These are phyloP conservation scores for Montipora foliosa DNA, from an alignment of 64 coral and sea anemone genomes.

Conservation along the genomic window DNA sequence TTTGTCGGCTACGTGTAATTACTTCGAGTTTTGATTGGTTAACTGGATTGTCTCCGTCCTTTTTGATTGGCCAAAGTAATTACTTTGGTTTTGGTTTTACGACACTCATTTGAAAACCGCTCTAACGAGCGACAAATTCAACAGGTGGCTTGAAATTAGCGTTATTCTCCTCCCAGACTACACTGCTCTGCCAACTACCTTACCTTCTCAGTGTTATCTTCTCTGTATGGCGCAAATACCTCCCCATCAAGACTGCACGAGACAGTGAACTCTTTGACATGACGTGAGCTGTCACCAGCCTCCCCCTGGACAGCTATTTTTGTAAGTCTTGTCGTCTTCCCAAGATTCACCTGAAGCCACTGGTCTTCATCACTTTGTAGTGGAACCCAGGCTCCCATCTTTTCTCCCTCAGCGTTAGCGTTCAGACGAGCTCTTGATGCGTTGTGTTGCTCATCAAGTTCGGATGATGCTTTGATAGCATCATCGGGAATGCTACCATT, in stretches of 20 bases:
- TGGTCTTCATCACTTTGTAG: slow-evolving; percentile 80
- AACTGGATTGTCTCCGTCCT: too few species aligned
- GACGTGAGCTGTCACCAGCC: slow-evolving; percentile 53
- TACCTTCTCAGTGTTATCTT: slow-evolving; percentile 63
- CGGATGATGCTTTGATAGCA: slow-evolving; percentile 79
- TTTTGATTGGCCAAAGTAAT: too few species aligned
- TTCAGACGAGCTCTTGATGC: slow-evolving; percentile 73
- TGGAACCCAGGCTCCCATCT: slow-evolving; percentile 87
- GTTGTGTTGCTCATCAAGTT: slow-evolving; percentile 70
- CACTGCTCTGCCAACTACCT: not conserved
- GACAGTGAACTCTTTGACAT: slow-evolving; percentile 74
- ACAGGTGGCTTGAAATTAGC: too few species aligned
- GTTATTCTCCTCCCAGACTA: too few species aligned
- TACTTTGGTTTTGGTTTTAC: too few species aligned
- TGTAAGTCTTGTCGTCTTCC: slow-evolving; percentile 58
- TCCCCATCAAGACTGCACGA: slow-evolving; percentile 77
- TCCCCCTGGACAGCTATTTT: slow-evolving; percentile 74
- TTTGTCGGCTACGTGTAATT: too few species aligned
- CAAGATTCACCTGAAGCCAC: slow-evolving; percentile 89
- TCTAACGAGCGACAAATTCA: too few species aligned
- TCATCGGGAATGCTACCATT: slow-evolving; percentile 76
- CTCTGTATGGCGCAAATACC: slow-evolving; percentile 57
- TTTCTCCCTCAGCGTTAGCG: slow-evolving; percentile 66
- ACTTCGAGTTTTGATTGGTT: too few species aligned
- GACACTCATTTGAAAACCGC: too few species aligned